Evolutionary conservation across 2,797 vertebrate species (phyloP).

Genomic region (Knipowitschia caucasica): DNA sequence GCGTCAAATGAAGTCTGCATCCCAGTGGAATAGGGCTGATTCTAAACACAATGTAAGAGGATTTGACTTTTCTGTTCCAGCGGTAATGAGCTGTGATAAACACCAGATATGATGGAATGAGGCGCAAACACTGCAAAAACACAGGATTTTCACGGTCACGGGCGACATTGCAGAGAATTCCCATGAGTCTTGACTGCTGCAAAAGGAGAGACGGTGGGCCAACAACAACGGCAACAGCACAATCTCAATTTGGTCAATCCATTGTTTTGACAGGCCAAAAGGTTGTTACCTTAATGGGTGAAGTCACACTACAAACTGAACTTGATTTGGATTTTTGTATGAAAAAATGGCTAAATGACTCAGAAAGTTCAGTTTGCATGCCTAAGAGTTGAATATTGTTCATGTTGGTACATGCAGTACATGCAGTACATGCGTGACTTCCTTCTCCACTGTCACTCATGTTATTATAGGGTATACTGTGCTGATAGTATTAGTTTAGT

Average conservation of each 20-base stretch:
- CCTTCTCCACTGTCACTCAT: too few species aligned
- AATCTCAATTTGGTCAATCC: conserved; percentile 12
- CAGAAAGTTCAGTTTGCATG: too few species aligned
- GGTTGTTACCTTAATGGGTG: too few species aligned
- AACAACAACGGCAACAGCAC: conserved; percentile 1
- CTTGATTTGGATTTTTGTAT: too few species aligned
- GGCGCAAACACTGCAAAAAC: conserved; percentile 38
- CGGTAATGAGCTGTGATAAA: conserved; percentile 73
- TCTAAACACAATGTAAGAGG: conserved; percentile 68
- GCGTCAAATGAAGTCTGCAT: conserved; percentile 46
- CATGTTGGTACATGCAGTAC: too few species aligned
- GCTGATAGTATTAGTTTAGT: too few species aligned
- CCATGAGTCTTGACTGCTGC: conserved; percentile 29
- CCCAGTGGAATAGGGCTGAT: conserved; percentile 63
- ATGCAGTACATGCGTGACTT: too few species aligned
- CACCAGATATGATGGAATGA: conserved; percentile 46
- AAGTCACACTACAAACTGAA: too few species aligned
- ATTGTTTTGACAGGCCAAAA: too few species aligned
- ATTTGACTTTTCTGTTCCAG: conserved; percentile 65
- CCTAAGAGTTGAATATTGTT: too few species aligned
- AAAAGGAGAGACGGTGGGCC: conserved; percentile 18
- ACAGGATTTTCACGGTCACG: conserved; percentile 44
- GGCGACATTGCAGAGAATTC: conserved; percentile 44
- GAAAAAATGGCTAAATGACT: too few species aligned
- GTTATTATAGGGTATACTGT: too few species aligned